Evolutionary conservation across 2,888 invertebrate genomes (phyloP).

Genomic region (Sympetrum striolatum): DNA sequence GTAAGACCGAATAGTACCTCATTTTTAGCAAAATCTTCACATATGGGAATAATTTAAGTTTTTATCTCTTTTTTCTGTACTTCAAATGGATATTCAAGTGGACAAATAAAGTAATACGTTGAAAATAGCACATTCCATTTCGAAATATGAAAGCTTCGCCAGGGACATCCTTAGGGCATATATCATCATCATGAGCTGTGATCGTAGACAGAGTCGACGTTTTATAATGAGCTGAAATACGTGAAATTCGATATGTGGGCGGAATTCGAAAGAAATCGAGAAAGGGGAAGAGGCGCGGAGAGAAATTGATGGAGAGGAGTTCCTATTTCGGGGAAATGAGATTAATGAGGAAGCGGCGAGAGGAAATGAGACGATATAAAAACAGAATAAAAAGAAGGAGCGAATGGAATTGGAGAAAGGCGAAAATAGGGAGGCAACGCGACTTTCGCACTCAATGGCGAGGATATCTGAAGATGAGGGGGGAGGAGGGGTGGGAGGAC

Average conservation of each 20-base stretch:
- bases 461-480: background rate
- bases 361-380: background rate
- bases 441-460: too few species aligned
- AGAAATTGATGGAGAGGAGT: background rate
- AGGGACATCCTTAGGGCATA: background rate
- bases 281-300: background rate
- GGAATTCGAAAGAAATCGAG: background rate
- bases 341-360: background rate
- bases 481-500: background rate
- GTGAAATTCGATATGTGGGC: background rate
- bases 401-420: background rate
- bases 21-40: too few species aligned
- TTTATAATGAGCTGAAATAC: too few species aligned
- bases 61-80: too few species aligned
- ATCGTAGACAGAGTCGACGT: background rate
- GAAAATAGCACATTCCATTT: too few species aligned
- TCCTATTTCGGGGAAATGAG: background rate
- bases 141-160: background rate
- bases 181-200: background rate
- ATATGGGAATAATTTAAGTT: too few species aligned
- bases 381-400: background rate
- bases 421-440: background rate
- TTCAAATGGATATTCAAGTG: too few species aligned
- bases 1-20: too few species aligned
- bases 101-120: too few species aligned